These are phyloP conservation scores for Paedocypris micromegethes DNA, from an alignment of 2,797 vertebrate species.

Conservation along the genomic window DNA sequence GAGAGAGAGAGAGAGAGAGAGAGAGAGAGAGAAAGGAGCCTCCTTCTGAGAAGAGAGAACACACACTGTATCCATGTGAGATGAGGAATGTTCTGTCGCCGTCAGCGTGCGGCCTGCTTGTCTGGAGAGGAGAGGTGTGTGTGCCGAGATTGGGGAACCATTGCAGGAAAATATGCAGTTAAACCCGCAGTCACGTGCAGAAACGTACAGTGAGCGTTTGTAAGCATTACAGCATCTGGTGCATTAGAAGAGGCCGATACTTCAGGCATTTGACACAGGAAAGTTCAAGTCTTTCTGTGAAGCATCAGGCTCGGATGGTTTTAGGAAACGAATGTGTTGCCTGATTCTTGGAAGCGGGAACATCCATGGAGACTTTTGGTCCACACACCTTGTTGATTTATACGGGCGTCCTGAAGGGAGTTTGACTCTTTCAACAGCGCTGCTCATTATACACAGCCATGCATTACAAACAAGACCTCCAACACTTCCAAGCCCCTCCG, in stretches of 20 bases:
- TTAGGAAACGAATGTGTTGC: constrained; percentile 28
- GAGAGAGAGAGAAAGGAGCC: constrained; percentile 7
- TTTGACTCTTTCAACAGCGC: constrained; percentile 23
- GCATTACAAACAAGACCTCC: constrained; percentile 35
- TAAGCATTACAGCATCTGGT: constrained; percentile 24
- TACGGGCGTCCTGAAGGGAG: constrained; percentile 26
- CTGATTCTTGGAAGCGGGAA: constrained; percentile 41
- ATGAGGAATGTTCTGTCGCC: constrained; percentile 8
- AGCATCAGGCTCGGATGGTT: constrained; percentile 21
- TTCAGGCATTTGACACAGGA: constrained; percentile 25
- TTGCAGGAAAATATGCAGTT: constrained; percentile 13
- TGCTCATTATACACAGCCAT: constrained; percentile 27
- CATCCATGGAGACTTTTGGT: constrained; percentile 35
- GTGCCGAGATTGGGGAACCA: constrained; percentile 15
- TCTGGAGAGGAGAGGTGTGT: constrained; percentile 12
- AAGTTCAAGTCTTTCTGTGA: constrained; percentile 24
- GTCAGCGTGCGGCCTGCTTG: constrained; percentile 1
- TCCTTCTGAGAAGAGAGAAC: constrained; percentile 22
- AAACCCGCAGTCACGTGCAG: not conserved
- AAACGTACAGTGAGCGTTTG: constrained; percentile 6
- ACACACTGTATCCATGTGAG: constrained; percentile 31
- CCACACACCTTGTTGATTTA: constrained; percentile 39
- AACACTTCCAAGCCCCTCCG: constrained; percentile 26
- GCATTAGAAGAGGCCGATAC: constrained; percentile 9
- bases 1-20: too few relatives aligned